Percentiles rank a stretch among this genome's conserved stretches.
phyloP scores from a whole-genome alignment of 1,140 invertebrate genomes.

The Paralvinella palmiformis region DNA sequence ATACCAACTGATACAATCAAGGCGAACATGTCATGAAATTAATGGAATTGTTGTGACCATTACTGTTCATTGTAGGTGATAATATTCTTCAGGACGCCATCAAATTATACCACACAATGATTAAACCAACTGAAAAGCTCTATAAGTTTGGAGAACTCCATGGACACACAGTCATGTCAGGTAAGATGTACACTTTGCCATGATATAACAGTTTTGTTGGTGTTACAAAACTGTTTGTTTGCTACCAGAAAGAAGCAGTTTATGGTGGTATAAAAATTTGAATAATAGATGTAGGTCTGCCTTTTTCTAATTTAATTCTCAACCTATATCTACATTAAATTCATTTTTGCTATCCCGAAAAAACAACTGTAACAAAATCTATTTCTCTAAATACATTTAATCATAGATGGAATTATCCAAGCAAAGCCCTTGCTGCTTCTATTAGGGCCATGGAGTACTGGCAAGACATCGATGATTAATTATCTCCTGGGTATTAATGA shows the following conservation, averaged over 20 bases:
- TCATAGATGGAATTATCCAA: slow-evolving; percentile 83
- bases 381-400: slow-evolving; percentile 20
- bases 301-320: background rate
- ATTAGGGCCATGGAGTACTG: slow-evolving; percentile 92
- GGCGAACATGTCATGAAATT: no score
- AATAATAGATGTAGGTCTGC: no score
- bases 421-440: slow-evolving; percentile 87
- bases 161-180: slow-evolving; percentile 78
- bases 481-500: slow-evolving; percentile 69
- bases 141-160: slow-evolving; percentile 90
- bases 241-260: no score
- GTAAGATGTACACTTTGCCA: no score
- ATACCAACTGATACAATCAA: no score
- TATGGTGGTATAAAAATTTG: no score
- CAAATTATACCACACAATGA: slow-evolving; percentile 76
- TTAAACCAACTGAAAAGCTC: slow-evolving; percentile 79
- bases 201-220: no score
- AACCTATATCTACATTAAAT: slow-evolving; percentile 1
- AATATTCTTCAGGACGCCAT: slow-evolving; percentile 81
- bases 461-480: slow-evolving; percentile 90
- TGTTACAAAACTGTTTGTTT: no score
- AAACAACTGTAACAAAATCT: background rate
- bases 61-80: no score
- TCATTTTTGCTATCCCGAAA: background rate
- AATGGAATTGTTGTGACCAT: no score